phyloP scores from a whole-genome alignment of 2,888 invertebrate genomes.

The Hipparchia semele region DNA sequence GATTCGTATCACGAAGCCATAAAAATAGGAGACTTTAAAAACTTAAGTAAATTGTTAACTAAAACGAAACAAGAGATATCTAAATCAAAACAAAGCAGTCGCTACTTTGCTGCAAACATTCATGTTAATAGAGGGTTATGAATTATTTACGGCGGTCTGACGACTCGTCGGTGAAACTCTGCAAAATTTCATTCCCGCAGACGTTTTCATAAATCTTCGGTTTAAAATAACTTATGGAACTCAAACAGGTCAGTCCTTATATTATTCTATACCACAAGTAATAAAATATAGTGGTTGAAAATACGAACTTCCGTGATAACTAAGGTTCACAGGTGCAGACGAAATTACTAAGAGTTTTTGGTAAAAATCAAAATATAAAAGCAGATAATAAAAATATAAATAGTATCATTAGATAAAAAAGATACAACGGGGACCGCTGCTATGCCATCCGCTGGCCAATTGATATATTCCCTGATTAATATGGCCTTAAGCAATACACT shows the following conservation, averaged over 20 bases:
- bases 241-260: not conserved
- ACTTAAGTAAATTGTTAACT: not conserved
- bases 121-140: slow-evolving; percentile 62
- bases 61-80: not conserved
- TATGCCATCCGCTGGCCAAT: slow-evolving; percentile 16
- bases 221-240: slow-evolving; percentile 1
- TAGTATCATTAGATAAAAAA: not conserved
- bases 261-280: not conserved
- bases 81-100: slow-evolving; percentile 32
- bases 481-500: slow-evolving; percentile 31
- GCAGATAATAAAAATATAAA: slow-evolving; percentile 1
- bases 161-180: slow-evolving; percentile 48
- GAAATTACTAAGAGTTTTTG: not conserved
- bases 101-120: slow-evolving; percentile 45
- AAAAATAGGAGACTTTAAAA: slow-evolving; percentile 24
- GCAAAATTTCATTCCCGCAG: slow-evolving; percentile 25
- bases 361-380: too few relatives aligned
- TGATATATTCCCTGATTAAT: slow-evolving; percentile 29
- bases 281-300: not conserved
- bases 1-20: slow-evolving; percentile 37
- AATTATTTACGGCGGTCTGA: slow-evolving; percentile 63
- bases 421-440: slow-evolving; percentile 15
- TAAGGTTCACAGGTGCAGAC: not conserved
- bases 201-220: slow-evolving; percentile 12
- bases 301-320: not conserved